Evolutionary conservation across 2,888 invertebrate species (phyloP).

Genomic region (Trachelus troglodyta): DNA sequence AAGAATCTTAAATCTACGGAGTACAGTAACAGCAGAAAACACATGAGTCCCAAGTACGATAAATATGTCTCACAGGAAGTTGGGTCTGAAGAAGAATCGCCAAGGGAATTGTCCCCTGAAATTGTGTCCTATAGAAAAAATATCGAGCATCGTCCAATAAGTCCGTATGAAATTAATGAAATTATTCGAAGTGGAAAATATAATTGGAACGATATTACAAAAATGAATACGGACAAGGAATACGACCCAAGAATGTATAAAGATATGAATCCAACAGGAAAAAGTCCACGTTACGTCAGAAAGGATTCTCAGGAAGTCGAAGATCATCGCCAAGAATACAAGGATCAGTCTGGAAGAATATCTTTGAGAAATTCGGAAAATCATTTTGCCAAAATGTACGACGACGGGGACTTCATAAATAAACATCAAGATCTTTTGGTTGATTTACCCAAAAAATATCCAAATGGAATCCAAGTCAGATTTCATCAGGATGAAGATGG

Average conservation of each 20-base stretch:
- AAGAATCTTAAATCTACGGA: background rate
- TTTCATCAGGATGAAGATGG: background rate
- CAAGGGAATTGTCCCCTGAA: background rate
- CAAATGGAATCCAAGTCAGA: background rate
- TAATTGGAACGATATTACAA: background rate
- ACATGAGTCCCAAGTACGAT: background rate
- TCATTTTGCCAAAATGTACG: background rate
- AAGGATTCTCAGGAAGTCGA: background rate
- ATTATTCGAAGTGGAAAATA: background rate
- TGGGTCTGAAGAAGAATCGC: background rate
- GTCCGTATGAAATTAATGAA: background rate
- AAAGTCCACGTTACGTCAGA: background rate
- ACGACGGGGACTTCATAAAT: background rate
- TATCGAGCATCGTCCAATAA: background rate
- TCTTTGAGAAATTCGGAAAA: background rate
- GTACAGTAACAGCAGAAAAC: background rate
- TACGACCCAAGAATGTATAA: background rate
- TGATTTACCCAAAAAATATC: background rate
- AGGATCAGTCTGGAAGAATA: background rate
- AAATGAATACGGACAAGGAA: background rate
- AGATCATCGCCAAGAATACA: background rate
- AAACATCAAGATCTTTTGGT: conserved; percentile 1
- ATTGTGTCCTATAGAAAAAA: background rate
- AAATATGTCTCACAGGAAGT: background rate
- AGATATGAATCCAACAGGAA: background rate